Conservation (phyloP, 1,140 invertebrate genomes). For the Cotesia glomerata region DNA sequence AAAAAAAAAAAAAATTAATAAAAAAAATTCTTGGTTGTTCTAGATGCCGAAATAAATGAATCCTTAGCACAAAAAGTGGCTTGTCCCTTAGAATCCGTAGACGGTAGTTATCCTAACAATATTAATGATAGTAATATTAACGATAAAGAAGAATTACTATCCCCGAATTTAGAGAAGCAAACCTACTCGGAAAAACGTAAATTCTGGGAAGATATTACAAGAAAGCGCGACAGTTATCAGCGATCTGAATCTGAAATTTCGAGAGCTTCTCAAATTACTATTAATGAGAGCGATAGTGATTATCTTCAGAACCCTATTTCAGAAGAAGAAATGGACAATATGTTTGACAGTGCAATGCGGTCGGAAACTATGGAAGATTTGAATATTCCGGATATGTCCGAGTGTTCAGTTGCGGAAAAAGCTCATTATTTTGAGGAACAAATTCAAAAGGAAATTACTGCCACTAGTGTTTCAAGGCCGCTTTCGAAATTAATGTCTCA, state of each 20-base stretch:
- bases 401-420: conserved; percentile 61
- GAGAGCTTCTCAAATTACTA: conserved; percentile 53
- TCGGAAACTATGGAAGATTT: conserved; percentile 52
- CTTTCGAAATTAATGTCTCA: conserved; percentile 20
- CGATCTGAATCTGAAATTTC: conserved; percentile 60
- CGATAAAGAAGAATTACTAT: conserved; percentile 41
- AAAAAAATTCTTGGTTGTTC: conserved; percentile 59
- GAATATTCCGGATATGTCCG: conserved; percentile 58
- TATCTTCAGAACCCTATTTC: conserved; percentile 50
- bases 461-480: conserved; percentile 24
- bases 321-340: conserved; percentile 42
- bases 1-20: conserved; percentile 19
- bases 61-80: conserved; percentile 59
- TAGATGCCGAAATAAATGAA: conserved; percentile 60
- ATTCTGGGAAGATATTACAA: conserved; percentile 61
- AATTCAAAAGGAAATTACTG: conserved; percentile 56
- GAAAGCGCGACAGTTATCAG: conserved; percentile 57
- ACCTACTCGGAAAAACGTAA: conserved; percentile 60
- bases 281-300: conserved; percentile 58
- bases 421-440: conserved; percentile 62
- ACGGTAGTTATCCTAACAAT: conserved; percentile 48
- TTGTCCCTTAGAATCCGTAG: conserved; percentile 60
- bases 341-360: conserved; percentile 37
- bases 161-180: conserved; percentile 54
- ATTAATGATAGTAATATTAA: conserved; percentile 54